Evolutionary conservation across 2,888 invertebrate species (phyloP).

Genomic region (Caenorhabditis uteleia): DNA sequence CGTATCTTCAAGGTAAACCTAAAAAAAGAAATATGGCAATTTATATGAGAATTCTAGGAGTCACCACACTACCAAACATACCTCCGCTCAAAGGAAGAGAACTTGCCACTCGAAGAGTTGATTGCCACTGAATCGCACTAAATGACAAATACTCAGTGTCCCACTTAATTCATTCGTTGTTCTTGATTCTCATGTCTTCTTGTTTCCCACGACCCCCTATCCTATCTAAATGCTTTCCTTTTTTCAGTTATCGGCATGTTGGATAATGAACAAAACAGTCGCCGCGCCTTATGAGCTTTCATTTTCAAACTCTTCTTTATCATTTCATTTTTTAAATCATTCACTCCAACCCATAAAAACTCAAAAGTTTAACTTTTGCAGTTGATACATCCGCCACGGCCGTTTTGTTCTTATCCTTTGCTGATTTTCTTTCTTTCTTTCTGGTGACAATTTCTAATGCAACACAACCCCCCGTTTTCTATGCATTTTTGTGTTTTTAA

Average conservation of each 20-base stretch:
- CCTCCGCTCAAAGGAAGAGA: slow-evolving; percentile 49
- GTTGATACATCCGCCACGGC: slow-evolving; percentile 25
- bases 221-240: slow-evolving; percentile 11
- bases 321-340: slow-evolving; percentile 1
- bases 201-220: slow-evolving; percentile 35
- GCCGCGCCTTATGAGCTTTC: slow-evolving; percentile 32
- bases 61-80: slow-evolving; percentile 58
- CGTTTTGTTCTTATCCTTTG: slow-evolving; percentile 31
- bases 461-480: slow-evolving; percentile 12
- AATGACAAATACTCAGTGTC: slow-evolving; percentile 15
- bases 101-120: slow-evolving; percentile 43
- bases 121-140: slow-evolving; percentile 28
- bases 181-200: slow-evolving; percentile 17
- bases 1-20: slow-evolving; percentile 60
- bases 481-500: not conserved
- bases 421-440: slow-evolving; percentile 2
- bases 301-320: not conserved
- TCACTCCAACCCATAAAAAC: slow-evolving; percentile 1
- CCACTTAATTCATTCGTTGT: not conserved
- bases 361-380: no score
- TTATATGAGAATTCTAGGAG: slow-evolving; percentile 36
- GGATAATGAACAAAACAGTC: slow-evolving; percentile 36
- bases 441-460: not conserved
- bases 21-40: not conserved
- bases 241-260: slow-evolving; percentile 3